A percentile compares a stretch with the other conserved stretches of the same genome.
Conservation (phyloP, 2,113 vertebrate species). For the Semnornis frantzii region DNA sequence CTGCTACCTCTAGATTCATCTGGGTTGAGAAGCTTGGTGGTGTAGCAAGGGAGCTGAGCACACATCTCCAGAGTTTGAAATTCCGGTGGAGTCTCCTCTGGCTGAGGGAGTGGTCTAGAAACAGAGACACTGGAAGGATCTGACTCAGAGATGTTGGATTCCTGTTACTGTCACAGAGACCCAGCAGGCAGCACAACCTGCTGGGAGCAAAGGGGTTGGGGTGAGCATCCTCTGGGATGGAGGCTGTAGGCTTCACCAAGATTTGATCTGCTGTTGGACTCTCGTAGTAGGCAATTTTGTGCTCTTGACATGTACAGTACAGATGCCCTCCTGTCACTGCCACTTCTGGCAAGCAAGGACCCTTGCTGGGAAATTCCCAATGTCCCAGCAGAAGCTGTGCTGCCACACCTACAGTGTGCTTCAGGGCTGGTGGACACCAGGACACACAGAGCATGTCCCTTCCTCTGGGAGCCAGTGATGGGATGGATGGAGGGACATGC, state of each 20-base stretch:
- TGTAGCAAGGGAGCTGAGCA: not conserved
- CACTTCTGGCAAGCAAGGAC: accelerated
- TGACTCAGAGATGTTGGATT: not conserved
- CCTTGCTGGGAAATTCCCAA: not conserved
- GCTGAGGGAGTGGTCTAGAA: not conserved
- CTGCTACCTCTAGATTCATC: not conserved
- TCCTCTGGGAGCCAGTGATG: accelerated
- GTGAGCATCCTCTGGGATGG: not conserved
- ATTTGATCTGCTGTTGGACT: not conserved
- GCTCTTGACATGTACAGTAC: too few species aligned
- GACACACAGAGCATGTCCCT: not conserved
- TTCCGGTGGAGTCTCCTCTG: not conserved
- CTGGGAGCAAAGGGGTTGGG: not conserved
- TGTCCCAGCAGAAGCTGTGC: not conserved
- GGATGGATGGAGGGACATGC: not conserved
- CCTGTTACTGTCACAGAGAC: not conserved
- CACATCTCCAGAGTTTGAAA: not conserved
- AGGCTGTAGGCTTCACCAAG: not conserved
- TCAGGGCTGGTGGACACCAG: not conserved
- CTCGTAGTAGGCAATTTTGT: not conserved
- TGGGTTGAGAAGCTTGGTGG: not conserved
- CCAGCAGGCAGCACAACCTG: not conserved
- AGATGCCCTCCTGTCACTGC: not conserved
- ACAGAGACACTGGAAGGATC: not conserved
- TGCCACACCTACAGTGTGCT: not conserved